These are phyloP conservation scores for Phoeniculus purpureus DNA, from an alignment of 2,797 vertebrate genomes.

Conservation along the genomic window DNA sequence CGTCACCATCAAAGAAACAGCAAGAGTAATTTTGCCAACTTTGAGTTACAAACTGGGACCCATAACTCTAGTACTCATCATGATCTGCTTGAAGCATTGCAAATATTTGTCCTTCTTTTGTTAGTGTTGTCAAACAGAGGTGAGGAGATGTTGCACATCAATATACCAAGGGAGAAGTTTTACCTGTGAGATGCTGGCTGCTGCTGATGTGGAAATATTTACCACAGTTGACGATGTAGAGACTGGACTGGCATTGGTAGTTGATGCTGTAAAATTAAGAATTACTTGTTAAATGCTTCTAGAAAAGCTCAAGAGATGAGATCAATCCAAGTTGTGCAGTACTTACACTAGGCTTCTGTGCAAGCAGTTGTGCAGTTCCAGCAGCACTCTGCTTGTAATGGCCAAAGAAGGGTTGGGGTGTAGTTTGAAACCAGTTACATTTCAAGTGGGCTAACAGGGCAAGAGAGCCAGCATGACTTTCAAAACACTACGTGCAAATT, in stretches of 20 bases:
- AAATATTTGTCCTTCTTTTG: background rate
- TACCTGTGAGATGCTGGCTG: conserved; percentile 85
- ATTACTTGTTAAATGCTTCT: conserved; percentile 19
- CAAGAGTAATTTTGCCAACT: background rate
- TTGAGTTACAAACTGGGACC: background rate
- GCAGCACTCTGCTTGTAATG: background rate
- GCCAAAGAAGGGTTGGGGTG: background rate
- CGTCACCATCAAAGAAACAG: background rate
- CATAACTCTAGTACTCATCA: background rate
- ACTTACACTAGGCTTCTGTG: background rate
- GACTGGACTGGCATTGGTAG: conserved; percentile 79
- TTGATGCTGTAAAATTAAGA: conserved; percentile 74
- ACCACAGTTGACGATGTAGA: conserved; percentile 78
- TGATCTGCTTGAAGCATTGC: background rate
- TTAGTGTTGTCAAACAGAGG: background rate
- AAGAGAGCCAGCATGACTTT: background rate
- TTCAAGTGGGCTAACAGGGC: background rate
- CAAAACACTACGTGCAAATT: background rate
- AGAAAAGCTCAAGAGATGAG: background rate
- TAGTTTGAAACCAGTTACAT: background rate
- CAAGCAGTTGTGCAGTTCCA: background rate
- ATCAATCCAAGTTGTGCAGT: background rate
- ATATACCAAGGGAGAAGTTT: background rate
- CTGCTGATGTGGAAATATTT: conserved; percentile 80
- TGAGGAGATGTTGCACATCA: background rate